Base-by-base conservation (phyloP, 1,140 invertebrate genomes). In the Yoshiicerus persimilis region DNA sequence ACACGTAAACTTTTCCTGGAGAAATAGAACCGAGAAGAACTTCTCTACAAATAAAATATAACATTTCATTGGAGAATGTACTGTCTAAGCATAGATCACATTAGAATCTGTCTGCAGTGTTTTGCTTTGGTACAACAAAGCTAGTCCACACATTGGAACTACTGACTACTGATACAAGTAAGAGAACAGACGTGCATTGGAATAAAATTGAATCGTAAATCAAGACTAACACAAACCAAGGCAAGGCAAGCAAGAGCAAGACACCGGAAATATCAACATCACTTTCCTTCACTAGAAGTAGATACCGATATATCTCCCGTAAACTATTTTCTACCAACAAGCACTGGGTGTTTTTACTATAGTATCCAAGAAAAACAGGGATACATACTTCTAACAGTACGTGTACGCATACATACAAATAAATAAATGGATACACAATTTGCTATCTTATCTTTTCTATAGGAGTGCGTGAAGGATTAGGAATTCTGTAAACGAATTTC, bases 121-220 rank as follows among this genome's bases (percentile, higher is more conserved):
- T 47, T 47, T 47, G 11, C 41, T 47, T 56, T 16, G 13, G n/a
- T n/a, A n/a, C 20, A n/a, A 56, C 47, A 56, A 56, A 56, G n/a
- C 4, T 16, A n/a, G 16, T 56, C 0, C 0, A 20, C n/a, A n/a
- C n/a, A 56, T 47, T 4, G 13, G n/a, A 47, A 47, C 16, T 47
- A 47, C 11, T 20, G 13, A 56, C n/a, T 47, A n/a, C 47, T 56
- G 20, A 47, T 47, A 47, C 3, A 20, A 13, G 20, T 36, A 36
- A 16, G 16, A 9, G 20, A 36, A 34, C 27, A 36, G 32, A 77
- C 70, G 70, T 36, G 30, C 75, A 36, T 38, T 38, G 20, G 75
- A 80, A 80, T 80, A 34, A 80, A 80, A 80, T 80, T 80, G 75
- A 80, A 80, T 80, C 75, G 75, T 80, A 80, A 80, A 80, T 80